Base-by-base conservation (phyloP, 2,888 invertebrate species). In the Strigamia maritima region DNA sequence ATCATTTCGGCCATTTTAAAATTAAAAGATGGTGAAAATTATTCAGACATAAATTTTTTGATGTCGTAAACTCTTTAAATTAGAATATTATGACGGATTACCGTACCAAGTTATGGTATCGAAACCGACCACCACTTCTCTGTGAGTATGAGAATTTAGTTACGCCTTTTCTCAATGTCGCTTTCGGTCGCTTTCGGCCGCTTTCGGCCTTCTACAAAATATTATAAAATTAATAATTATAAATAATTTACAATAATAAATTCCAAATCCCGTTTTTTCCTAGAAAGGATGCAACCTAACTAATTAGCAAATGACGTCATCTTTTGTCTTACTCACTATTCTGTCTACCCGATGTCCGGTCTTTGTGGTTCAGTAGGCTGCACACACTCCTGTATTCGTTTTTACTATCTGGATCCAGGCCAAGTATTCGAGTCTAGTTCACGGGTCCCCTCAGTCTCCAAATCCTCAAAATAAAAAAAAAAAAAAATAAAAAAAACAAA, bases 281-380 rank as follows among this genome's bases (percentile, higher is more conserved):
- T 38, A 6, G 8, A 54, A 54, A 54, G 54, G 54, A 54, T 54
- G 54, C 54, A n/a, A 4, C 54, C 3, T 12, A 19, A 54, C 54
- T 54, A 54, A 54, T 54, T 54, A 54, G 54, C 16, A 54, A 54
- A 54, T 54, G 54, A 54, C 54, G 54, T 54, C 54, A 54, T 16
- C 7, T 10, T 10, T 6, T 16, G 54, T 16, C 8, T n/a, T 14
- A 54, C 54, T n/a, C 54, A 54, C 16, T 54, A 7, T 7, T 54
- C 54, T 54, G 54, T 54, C 54, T 54, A 54, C 54, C 6, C 16
- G 14, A 19, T 54, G 54, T 54, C 54, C 54, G 54, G 54, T 54
- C 54, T 54, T 54, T 54, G 54, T 54, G 54, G 54, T 54, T 19
- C 54, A 54, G 54, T 54, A 16, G 38, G 38, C 38, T 54, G 54